These are phyloP conservation scores for Hippotragus niger DNA, from an alignment of 2,113 vertebrate species.

Conservation along the genomic window DNA sequence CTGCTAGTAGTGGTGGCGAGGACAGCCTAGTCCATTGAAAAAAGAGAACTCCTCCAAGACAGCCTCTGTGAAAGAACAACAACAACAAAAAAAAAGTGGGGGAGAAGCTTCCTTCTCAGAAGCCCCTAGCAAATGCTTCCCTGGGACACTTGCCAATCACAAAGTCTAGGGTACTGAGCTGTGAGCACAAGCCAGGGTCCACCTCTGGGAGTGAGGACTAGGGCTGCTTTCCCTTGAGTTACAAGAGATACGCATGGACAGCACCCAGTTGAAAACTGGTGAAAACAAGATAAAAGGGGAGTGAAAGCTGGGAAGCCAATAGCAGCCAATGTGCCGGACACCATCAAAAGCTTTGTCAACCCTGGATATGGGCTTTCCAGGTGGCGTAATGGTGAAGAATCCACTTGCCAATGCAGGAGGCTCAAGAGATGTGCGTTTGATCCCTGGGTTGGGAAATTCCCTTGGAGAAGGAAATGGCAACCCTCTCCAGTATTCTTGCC, in stretches of 20 bases:
- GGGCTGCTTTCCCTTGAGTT: neutral
- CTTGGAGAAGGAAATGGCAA: neutral
- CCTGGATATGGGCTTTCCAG: neutral
- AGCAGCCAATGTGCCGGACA: neutral
- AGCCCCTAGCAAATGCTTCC: neutral
- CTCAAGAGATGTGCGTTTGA: neutral
- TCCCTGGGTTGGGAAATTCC: neutral
- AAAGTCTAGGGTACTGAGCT: neutral
- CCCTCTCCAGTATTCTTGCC: neutral
- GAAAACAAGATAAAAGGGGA: neutral
- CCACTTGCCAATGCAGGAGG: neutral
- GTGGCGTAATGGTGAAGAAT: neutral
- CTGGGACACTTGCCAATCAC: neutral
- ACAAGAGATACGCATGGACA: neutral
- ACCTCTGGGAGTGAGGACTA: neutral
- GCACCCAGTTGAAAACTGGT: neutral
- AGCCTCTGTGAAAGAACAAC: neutral
- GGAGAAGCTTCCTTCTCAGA: neutral
- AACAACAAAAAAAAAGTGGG: neutral
- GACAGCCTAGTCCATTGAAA: neutral
- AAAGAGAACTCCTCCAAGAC: neutral
- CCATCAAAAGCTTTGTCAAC: neutral
- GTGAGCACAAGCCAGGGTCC: neutral
- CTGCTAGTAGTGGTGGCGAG: neutral
- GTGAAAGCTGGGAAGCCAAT: no score